A percentile compares a stretch with the other conserved stretches of the same genome.
These are phyloP conservation scores for Rhizoglyphus robini DNA, from an alignment of 1,140 invertebrate species.

Conservation along the genomic window DNA sequence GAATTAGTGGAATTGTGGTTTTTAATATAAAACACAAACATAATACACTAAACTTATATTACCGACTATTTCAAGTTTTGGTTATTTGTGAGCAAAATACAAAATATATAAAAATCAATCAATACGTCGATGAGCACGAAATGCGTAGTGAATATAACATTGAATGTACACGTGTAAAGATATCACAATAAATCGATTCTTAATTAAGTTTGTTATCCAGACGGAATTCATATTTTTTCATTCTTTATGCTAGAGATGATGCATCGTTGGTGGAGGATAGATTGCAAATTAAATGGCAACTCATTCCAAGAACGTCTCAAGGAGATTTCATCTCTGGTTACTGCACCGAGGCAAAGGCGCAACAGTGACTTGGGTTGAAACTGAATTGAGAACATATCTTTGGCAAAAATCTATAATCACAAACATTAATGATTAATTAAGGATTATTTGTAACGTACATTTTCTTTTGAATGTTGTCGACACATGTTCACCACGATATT, in stretches of 20 bases:
- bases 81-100: too few species aligned
- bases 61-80: too few species aligned
- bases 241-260: not conserved
- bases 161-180: too few species aligned
- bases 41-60: not conserved
- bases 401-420: constrained; percentile 21
- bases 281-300: constrained; percentile 11
- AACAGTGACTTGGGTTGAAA: constrained; percentile 23
- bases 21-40: not conserved
- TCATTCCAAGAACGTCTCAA: not conserved
- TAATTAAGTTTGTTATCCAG: too few species aligned
- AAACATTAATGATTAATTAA: not conserved
- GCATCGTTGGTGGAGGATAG: not conserved
- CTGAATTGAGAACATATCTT: constrained; percentile 21
- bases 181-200: too few species aligned
- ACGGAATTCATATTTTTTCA: too few species aligned
- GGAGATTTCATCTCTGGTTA: not conserved
- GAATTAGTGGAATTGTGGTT: not conserved
- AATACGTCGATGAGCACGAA: too few species aligned
- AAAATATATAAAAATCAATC: too few species aligned
- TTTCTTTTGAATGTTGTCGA: not conserved
- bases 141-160: too few species aligned
- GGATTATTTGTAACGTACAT: not conserved
- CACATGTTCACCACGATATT: constrained; percentile 20
- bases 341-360: constrained; percentile 5